Percentiles rank a stretch among this genome's conserved stretches.
Conservation (phyloP, 2,797 vertebrate genomes). For the Geotrypetes seraphini region DNA sequence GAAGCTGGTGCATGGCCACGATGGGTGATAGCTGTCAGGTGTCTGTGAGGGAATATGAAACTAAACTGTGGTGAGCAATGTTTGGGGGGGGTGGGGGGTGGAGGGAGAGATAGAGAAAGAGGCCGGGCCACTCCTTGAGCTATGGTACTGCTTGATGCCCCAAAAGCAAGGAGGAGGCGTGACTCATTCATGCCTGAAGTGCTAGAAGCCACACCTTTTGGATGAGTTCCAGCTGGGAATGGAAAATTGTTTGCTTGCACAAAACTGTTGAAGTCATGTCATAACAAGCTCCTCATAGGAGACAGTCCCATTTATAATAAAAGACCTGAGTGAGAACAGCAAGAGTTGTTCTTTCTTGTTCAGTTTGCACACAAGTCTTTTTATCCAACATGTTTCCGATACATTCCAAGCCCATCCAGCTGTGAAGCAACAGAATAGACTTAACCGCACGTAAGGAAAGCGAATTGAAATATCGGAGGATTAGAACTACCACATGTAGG, state of each 20-base stretch:
- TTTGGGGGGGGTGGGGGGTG: too few relatives aligned
- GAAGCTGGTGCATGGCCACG: conserved; percentile 1
- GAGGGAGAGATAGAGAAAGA: conserved; percentile 30
- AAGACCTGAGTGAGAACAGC: too few relatives aligned
- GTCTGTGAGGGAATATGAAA: neutral
- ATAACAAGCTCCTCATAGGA: conserved; percentile 34
- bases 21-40: neutral
- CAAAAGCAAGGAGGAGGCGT: conserved; percentile 20
- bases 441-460: too few relatives aligned
- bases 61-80: neutral
- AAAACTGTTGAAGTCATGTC: conserved; percentile 28
- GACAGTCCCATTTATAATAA: conserved; percentile 5
- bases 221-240: conserved; percentile 27
- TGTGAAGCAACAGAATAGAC: too few relatives aligned
- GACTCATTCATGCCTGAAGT: conserved; percentile 48
- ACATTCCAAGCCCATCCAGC: too few relatives aligned
- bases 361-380: too few relatives aligned
- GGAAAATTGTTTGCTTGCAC: conserved; percentile 40
- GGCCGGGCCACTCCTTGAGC: conserved; percentile 43
- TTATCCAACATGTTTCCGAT: too few relatives aligned
- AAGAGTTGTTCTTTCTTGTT: too few relatives aligned
- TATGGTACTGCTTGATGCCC: conserved; percentile 30
- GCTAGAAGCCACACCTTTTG: conserved; percentile 37
- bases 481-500: too few relatives aligned
- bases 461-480: too few relatives aligned